A percentile compares a stretch with the other conserved stretches of the same genome.
Evolutionary conservation across 35 echinoderm and acorn worm species (phyloP).

Genomic region (Heliocidaris tuberculata): DNA sequence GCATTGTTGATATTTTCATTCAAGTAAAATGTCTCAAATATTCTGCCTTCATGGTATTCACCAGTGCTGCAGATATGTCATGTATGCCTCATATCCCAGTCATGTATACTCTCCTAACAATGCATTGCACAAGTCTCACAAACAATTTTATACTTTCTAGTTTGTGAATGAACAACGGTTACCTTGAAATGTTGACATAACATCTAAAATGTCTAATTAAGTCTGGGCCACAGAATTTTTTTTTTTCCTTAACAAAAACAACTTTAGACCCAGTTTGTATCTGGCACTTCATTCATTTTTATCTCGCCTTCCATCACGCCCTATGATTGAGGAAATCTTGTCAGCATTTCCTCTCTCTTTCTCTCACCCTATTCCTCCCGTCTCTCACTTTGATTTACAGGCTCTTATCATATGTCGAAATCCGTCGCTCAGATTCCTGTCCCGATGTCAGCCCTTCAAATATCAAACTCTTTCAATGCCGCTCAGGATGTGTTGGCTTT

Average conservation of each 20-base stretch:
- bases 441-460: not conserved
- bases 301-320: not conserved
- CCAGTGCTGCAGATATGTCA: too few species aligned
- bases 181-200: not conserved
- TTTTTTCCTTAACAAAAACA: not conserved
- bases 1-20: too few species aligned
- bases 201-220: not conserved
- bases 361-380: not conserved
- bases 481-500: not conserved
- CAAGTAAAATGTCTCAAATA: too few species aligned
- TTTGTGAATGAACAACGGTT: not conserved
- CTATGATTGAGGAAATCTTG: slow-evolving; percentile 24
- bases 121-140: too few species aligned
- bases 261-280: not conserved
- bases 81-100: too few species aligned
- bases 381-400: not conserved
- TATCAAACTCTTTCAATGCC: not conserved
- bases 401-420: not conserved
- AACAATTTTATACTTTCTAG: too few species aligned
- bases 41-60: too few species aligned
- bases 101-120: too few species aligned
- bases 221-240: not conserved
- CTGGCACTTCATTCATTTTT: not conserved
- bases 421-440: slow-evolving; percentile 1
- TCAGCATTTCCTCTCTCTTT: not conserved